Evolutionary conservation across 2,113 vertebrate species (phyloP).

Genomic region (Morone chrysops): DNA sequence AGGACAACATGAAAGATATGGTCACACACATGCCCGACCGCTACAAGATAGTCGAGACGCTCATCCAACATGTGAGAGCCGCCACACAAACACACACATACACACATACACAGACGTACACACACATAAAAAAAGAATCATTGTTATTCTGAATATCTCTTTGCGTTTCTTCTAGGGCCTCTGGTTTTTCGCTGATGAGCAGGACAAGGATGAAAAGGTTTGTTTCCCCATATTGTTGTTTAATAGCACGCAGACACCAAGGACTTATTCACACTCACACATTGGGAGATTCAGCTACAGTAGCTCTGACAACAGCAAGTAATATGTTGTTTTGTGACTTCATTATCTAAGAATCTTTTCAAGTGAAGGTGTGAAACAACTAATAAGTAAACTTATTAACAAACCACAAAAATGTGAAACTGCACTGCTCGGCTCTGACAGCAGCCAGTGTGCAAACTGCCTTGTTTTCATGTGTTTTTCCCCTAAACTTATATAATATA

Average conservation of each 20-base stretch:
- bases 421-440: neutral
- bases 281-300: neutral
- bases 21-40: constrained; percentile 99
- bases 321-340: neutral
- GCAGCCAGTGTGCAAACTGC: neutral
- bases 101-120: neutral
- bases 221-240: constrained; percentile 16
- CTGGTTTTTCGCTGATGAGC: constrained; percentile 96
- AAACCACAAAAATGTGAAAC: neutral
- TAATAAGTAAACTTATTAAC: neutral
- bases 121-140: neutral
- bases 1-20: constrained; percentile 99
- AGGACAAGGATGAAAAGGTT: constrained; percentile 96
- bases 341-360: neutral
- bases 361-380: neutral
- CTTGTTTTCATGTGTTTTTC: neutral
- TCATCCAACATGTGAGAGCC: constrained; percentile 92
- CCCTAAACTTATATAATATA: neutral
- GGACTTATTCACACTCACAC: neutral
- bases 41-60: constrained; percentile 97
- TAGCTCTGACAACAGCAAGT: too few relatives aligned
- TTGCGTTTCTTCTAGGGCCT: constrained; percentile 78
- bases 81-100: fast-evolving
- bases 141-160: constrained; percentile 3
- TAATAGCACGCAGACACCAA: too few relatives aligned